Conservation (phyloP, 2,113 vertebrate genomes). For the Prunella himalayana region DNA sequence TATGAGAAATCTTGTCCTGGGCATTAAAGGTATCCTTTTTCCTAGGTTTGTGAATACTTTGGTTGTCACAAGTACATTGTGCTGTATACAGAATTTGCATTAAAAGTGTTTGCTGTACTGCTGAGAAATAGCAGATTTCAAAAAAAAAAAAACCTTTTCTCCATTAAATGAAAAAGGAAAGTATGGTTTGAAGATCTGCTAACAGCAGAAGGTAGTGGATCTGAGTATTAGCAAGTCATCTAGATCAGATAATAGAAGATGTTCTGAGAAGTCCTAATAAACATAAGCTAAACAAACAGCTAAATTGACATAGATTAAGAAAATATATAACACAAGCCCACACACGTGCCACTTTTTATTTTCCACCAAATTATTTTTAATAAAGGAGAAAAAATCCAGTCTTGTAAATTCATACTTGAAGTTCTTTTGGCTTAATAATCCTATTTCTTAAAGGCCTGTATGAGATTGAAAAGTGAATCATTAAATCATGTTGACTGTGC, state of each 20-base stretch:
- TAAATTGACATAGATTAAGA: neutral
- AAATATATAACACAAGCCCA: neutral
- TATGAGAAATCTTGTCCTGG: neutral
- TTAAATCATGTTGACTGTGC: constrained; percentile 69
- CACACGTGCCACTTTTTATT: neutral
- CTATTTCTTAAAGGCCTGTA: neutral
- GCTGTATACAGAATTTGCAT: neutral
- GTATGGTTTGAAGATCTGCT: neutral
- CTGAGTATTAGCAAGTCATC: neutral
- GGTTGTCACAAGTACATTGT: neutral
- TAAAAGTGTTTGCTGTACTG: neutral
- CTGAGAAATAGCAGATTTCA: neutral
- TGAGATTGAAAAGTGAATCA: neutral
- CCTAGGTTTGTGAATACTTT: neutral
- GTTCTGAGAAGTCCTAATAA: neutral
- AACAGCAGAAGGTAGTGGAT: neutral
- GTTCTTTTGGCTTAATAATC: neutral
- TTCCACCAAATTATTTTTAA: neutral
- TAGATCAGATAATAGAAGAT: neutral
- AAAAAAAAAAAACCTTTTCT: neutral
- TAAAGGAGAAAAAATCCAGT: neutral
- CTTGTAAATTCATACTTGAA: neutral
- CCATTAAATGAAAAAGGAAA: neutral
- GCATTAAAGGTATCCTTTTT: neutral
- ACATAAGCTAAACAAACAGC: neutral